Base-by-base conservation (phyloP, 2,113 vertebrate species). In the Papio anubis region DNA sequence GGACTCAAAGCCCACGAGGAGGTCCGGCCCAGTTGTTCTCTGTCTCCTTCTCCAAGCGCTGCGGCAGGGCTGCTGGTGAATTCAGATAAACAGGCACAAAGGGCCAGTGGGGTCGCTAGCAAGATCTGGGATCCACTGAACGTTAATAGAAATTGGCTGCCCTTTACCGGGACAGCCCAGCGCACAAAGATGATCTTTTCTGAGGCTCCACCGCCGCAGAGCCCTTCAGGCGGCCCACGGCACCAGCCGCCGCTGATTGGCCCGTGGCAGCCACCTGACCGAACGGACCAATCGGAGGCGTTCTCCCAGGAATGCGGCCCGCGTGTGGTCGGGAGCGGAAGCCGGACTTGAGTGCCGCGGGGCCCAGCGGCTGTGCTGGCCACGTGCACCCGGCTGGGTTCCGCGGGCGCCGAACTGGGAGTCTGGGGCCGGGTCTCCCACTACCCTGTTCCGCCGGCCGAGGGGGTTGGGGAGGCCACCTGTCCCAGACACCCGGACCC, bases 281-380 rank as follows among this genome's bases (percentile, higher is more conserved):
- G 8, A 27, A 3, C 66, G 1, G 23, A 48, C 96, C 78, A 95
- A 93, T 75, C 95, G 8, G 87, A 82, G 86, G 32, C 72, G 10
- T 79, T 25, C 59, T 92, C 87, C 59, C 70, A 35, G 48, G 90
- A 80, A 17, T 6, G 45, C 30, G 1, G 75, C 25, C 48, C 73
- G 2, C 23, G 70, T 25, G 93, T 64, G 30, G 17, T 11, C n/a
- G 0, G 0, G 10, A 21, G 72, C 7, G 8, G 45, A 40, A n/a
- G 21, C 17, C 9, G 0, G 9, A n/a, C 30, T 3, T 12, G 35
- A 64, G 27, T 32, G 61, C 2, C 0, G 5, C 6, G 12, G 66
- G 2, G n/a, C 30, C 10, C 2, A 0, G 9, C 0, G 5, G 57
- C n/a, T 0, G 0, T 8, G 8, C 0, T 7, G 48, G 18, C 57